These are phyloP conservation scores for Xyliphius kryptos DNA, from an alignment of 2,113 vertebrate species.

Conservation along the genomic window DNA sequence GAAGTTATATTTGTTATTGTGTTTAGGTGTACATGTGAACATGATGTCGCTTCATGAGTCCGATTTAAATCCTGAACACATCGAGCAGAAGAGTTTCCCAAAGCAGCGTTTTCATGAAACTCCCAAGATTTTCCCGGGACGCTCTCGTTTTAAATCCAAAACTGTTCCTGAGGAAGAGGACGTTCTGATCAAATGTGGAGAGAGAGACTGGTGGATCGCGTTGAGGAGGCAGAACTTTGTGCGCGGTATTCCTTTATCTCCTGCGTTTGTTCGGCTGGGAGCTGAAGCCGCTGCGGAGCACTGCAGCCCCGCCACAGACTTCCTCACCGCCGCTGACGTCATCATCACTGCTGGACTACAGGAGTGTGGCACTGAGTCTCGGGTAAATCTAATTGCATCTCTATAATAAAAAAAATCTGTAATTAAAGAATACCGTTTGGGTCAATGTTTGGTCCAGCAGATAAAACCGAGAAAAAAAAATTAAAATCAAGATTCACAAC, in stretches of 20 bases:
- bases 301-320: slow-evolving; percentile 14
- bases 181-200: slow-evolving; percentile 38
- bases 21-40: no score
- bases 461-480: no score
- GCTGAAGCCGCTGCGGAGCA: not conserved
- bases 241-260: slow-evolving; percentile 32
- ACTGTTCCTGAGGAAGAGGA: not conserved
- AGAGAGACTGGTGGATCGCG: slow-evolving; percentile 29
- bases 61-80: no score
- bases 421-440: no score
- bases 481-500: no score
- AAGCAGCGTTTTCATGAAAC: not conserved
- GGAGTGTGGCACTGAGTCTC: slow-evolving; percentile 41
- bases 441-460: no score
- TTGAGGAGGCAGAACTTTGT: slow-evolving; percentile 37
- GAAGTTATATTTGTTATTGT: no score
- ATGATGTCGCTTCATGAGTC: no score
- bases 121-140: not conserved
- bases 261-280: slow-evolving; percentile 35
- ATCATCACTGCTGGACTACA: slow-evolving; percentile 37
- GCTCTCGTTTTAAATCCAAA: not conserved
- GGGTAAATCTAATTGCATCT: slow-evolving; percentile 16
- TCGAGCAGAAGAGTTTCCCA: not conserved
- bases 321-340: slow-evolving; percentile 1
- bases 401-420: no score